A percentile compares a stretch with the other conserved stretches of the same genome.
Evolutionary conservation across 2,797 vertebrate genomes (phyloP).

Genomic region (Hafferia zeledoni): DNA sequence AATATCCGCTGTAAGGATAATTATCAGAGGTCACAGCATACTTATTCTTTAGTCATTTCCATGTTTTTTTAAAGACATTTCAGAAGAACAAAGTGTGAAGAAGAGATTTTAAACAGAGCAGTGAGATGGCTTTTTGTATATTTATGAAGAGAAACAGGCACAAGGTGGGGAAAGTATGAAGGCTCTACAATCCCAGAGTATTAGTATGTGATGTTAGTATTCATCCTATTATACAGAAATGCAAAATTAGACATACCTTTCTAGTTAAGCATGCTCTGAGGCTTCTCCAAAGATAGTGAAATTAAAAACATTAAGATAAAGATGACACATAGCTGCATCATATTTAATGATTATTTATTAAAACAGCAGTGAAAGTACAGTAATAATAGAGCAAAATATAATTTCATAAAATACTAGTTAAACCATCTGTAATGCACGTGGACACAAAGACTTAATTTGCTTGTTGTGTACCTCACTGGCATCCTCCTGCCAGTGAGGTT

Average conservation of each 20-base stretch:
- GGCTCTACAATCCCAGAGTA: not conserved
- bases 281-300: not conserved
- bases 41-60: not conserved
- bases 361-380: not conserved
- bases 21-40: not conserved
- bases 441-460: not conserved
- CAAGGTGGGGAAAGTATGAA: not conserved
- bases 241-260: slow-evolving; percentile 11
- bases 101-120: not conserved
- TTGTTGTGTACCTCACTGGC: not conserved
- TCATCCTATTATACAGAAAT: slow-evolving; percentile 23
- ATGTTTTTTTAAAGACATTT: not conserved
- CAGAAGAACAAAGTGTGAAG: not conserved
- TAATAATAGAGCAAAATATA: not conserved
- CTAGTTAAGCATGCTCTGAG: not conserved
- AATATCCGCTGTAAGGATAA: not conserved
- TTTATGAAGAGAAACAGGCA: not conserved
- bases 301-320: slow-evolving; percentile 10
- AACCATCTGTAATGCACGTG: not conserved
- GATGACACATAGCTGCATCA: not conserved
- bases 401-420: not conserved
- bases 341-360: not conserved
- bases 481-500: not conserved
- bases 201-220: slow-evolving; percentile 21
- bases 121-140: not conserved